These are phyloP conservation scores for Euleptes europaea DNA, from an alignment of 2,113 vertebrate species.

Conservation along the genomic window DNA sequence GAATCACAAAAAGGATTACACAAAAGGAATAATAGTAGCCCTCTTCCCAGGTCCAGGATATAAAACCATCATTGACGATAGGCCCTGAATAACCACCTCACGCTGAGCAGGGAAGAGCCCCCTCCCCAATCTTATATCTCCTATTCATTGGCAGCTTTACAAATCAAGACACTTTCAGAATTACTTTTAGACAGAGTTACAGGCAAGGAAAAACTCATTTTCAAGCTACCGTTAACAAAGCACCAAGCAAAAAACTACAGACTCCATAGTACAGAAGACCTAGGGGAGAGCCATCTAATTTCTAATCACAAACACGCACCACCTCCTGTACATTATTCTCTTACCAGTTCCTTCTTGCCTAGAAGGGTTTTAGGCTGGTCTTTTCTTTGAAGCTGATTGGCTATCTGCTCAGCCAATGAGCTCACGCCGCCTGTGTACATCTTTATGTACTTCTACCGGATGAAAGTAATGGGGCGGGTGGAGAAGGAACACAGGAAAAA, in stretches of 20 bases:
- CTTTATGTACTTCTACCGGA: slow-evolving; percentile 90
- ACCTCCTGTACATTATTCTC: slow-evolving; percentile 42
- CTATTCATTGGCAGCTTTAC: neutral
- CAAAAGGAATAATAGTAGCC: neutral
- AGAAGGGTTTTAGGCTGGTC: slow-evolving; percentile 86
- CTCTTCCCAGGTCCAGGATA: neutral
- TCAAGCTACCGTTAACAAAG: neutral
- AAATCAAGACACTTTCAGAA: neutral
- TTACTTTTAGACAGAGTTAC: neutral
- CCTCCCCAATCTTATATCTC: neutral
- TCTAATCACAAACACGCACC: slow-evolving; percentile 51
- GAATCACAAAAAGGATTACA: neutral
- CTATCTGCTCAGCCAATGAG: slow-evolving; percentile 96
- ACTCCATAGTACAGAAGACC: slow-evolving; percentile 19
- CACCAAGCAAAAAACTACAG: slow-evolving; percentile 17
- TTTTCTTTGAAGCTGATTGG: slow-evolving; percentile 93
- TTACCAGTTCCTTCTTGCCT: slow-evolving; percentile 97
- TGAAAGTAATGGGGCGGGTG: slow-evolving; percentile 59
- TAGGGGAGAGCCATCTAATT: slow-evolving; percentile 21
- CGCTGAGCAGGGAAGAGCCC: neutral
- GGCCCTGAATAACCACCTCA: neutral
- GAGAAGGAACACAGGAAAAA: slow-evolving; percentile 48
- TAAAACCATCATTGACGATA: neutral
- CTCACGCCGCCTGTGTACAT: slow-evolving; percentile 97
- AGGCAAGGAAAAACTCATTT: slow-evolving; percentile 19